These are phyloP conservation scores for Brachionus calyciflorus DNA, from an alignment of 1,140 invertebrate species.

Conservation along the genomic window DNA sequence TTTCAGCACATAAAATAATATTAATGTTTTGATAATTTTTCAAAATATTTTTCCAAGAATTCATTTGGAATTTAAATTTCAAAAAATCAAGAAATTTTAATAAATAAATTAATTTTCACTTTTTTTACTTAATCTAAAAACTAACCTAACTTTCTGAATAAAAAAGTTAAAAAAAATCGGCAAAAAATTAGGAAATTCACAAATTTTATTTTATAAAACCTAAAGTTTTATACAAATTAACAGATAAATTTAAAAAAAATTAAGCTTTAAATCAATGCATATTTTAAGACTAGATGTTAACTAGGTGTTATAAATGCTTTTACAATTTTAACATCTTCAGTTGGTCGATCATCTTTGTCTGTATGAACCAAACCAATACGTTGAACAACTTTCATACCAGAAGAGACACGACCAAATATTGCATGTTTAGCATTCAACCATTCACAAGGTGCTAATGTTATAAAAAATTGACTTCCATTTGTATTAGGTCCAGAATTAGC, in stretches of 20 bases:
- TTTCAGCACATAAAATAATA: neutral
- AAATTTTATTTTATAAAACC: too few species aligned
- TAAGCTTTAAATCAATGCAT: conserved; percentile 39
- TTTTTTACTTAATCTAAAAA: neutral
- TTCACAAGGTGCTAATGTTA: conserved; percentile 90
- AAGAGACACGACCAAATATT: conserved; percentile 84
- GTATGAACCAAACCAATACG: conserved; percentile 87
- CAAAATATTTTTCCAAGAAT: neutral
- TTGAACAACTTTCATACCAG: conserved; percentile 84
- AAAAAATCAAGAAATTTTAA: neutral
- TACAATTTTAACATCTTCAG: conserved; percentile 64
- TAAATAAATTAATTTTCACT: neutral
- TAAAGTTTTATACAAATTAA: too few species aligned
- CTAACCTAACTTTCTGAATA: neutral
- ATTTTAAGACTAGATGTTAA: conserved; percentile 1
- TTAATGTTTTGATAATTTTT: neutral
- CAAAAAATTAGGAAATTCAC: too few species aligned
- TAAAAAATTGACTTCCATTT: conserved; percentile 97
- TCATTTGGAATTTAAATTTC: neutral
- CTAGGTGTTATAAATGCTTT: conserved; percentile 49
- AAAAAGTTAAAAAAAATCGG: too few species aligned
- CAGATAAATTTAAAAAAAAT: too few species aligned
- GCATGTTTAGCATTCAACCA: conserved; percentile 96
- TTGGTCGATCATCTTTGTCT: conserved; percentile 81
- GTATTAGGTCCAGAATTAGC: conserved; percentile 91